Evolutionary conservation across 2,797 vertebrate genomes (phyloP), one percentile per base, ranked within the genome.

Genomic region (Sebastolobus altivelis): DNA sequence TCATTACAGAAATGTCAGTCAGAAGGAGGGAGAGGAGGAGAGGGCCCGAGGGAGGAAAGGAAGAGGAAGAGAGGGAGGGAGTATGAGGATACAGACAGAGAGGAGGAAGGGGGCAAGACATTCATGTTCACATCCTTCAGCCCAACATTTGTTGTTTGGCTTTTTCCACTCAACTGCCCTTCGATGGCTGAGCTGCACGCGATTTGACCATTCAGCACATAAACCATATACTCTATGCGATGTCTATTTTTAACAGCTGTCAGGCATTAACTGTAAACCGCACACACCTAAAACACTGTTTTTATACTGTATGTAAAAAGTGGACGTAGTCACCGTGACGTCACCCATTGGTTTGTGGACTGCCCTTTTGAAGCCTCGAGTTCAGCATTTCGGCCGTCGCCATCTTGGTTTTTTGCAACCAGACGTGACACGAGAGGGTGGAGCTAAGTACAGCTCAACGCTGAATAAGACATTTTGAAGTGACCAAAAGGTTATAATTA

Each of bases 1-100:
- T 93, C 90, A 88, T 93, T 93, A 92, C 81, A 59, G 79, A 94
- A 94, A 95, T 93, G 91, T 94, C 92, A 94, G 84, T 92, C 92
- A 87, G 89, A 70, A 65, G 83, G 86, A 85, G 80, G 76, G 68
- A 78, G 80, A 83, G 65, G 71, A 88, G 58, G 75, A 77, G 83
- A 83, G 60, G 40, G 58, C 80, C 81, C 11, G 65, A 60, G 78
- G 83, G 73, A 83, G 35, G 29, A 61, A 18, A 63, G 18, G 12
- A 49, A 65, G 58, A 31, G 35, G 75, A 71, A 63, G 75, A 65
- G 65, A 31, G 33, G 14, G 22, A 69, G n/a, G 0, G 8, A 52
- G 78, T 11, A 31, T 70, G 76, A 69, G 63, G 62, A 77, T 29
- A 27, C 20, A 79, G 63, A 79, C 20, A 71, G 54, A 75, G 74